Conservation (phyloP, 2,888 invertebrate genomes). For the Mimumesa dahlbomi region DNA sequence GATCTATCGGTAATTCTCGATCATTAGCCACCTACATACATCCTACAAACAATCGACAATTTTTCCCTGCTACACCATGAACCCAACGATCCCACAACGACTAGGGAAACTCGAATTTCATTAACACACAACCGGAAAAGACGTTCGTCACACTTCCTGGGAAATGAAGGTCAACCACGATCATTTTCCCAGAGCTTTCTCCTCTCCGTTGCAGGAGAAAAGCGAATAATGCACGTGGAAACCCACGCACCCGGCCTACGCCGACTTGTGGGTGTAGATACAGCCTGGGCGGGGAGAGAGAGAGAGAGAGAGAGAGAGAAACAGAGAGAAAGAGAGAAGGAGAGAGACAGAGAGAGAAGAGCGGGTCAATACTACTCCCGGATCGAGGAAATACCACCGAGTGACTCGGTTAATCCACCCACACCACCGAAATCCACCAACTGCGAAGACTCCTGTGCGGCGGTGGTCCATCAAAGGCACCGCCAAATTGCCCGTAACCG, state of each 20-base stretch:
- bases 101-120: background rate
- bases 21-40: too few relatives aligned
- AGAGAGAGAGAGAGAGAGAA: background rate
- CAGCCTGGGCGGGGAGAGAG: background rate
- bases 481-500: slow-evolving; percentile 3
- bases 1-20: too few relatives aligned
- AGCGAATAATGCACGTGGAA: slow-evolving; percentile 33
- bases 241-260: slow-evolving; percentile 36
- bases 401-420: slow-evolving; percentile 32
- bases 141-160: slow-evolving; percentile 13
- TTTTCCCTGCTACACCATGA: too few relatives aligned
- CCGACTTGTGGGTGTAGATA: slow-evolving; percentile 6
- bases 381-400: slow-evolving; percentile 41
- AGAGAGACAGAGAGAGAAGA: slow-evolving; percentile 23
- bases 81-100: background rate
- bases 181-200: slow-evolving; percentile 11
- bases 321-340: background rate
- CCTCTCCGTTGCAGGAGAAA: slow-evolving; percentile 12
- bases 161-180: slow-evolving; percentile 40
- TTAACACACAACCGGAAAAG: background rate
- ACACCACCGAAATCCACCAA: slow-evolving; percentile 5
- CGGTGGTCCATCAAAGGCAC: background rate
- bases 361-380: slow-evolving; percentile 29
- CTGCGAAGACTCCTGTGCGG: slow-evolving; percentile 15
- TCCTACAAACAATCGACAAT: too few relatives aligned